Evolutionary conservation across 2,113 vertebrate genomes (phyloP), one percentile per base, ranked within the genome.

Genomic region (Otolemur garnettii): DNA sequence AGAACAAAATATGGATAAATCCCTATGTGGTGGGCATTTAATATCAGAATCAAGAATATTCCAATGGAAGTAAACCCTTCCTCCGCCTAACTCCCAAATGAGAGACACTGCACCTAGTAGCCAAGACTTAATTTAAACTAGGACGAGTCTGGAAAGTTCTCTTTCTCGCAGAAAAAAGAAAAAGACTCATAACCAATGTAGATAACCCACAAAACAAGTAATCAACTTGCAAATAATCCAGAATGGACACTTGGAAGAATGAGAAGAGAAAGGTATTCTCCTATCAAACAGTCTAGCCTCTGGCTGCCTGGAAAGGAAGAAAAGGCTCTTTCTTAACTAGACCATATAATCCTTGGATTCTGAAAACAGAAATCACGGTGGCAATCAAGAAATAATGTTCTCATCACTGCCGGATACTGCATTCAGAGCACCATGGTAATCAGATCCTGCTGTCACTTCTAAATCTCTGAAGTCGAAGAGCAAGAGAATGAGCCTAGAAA

Each of bases 161-260:
- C 42, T 93, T 77, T 90, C 42, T 71, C 83, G 35, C 79, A 74
- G 45, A 86, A 28, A 90, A 95, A 84, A 64, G 21, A 26, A 66
- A 69, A 78, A 87, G 64, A 60, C 35, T 78, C n/a, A 60, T 24
- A 38, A n/a, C 38, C 17, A 79, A 24, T 64, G 1, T 2, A n/a
- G 71, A 18, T 59, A 77, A 90, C 24, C 11, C 79, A 94, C 57
- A 88, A 95, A 62, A 93, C 28, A 87, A 55, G 62, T 9, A 18
- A 88, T 38, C 60, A 72, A 33, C 18, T 53, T 81, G 69, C 33
- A 64, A 91, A 78, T 55, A 91, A 75, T 24, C 78, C 79, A 94
- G 68, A 91, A 53, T 0, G 85, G 69, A 84, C 0, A 2, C 17
- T 0, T 90, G 64, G 60, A 66, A 71, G 35, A 95, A 86, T 18